phyloP scores from a whole-genome alignment of 2,888 invertebrate species.

The Myopa testacea region DNA sequence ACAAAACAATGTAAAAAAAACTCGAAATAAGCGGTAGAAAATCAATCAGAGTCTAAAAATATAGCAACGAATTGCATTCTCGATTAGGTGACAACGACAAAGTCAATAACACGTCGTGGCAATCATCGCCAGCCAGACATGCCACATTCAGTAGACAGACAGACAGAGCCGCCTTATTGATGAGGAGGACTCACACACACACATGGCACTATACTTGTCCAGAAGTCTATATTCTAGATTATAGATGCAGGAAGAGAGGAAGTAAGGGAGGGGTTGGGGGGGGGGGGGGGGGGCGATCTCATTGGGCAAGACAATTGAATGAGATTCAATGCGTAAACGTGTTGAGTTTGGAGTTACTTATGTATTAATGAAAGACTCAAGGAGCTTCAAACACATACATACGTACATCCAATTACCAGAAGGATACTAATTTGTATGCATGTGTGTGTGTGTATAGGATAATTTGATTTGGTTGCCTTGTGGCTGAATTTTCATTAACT shows the following conservation, averaged over 20 bases:
- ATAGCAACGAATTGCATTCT: no score
- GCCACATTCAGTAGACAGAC: no score
- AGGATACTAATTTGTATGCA: neutral
- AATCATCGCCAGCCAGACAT: no score
- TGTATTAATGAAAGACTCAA: neutral
- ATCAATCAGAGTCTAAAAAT: no score
- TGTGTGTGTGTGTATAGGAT: neutral
- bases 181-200: no score
- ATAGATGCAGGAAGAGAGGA: no score
- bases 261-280: no score
- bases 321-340: neutral
- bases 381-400: neutral
- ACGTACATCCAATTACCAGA: neutral
- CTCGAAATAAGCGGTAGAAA: no score
- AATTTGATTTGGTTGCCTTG: conserved; percentile 34
- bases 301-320: no score
- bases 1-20: no score
- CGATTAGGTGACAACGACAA: conserved; percentile 13
- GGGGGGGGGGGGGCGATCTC: no score
- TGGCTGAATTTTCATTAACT: conserved; percentile 19
- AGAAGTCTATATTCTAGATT: neutral
- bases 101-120: conserved; percentile 13
- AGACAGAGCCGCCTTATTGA: no score
- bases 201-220: neutral
- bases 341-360: neutral